Conservation (phyloP, 2,888 invertebrate genomes). For the Heliconius aoede region DNA sequence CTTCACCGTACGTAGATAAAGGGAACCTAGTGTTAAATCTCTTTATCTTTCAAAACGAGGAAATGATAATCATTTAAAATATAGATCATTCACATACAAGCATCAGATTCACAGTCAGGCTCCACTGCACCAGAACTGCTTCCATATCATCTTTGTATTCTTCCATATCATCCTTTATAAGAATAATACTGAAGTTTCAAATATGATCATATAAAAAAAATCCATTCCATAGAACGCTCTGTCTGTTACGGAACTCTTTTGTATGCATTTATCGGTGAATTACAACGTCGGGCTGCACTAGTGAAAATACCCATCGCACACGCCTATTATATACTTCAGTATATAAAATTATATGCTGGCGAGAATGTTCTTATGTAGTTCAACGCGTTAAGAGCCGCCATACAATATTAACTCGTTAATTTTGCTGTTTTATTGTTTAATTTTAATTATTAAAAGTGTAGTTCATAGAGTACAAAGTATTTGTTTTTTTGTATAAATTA, state of each 20-base stretch:
- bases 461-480: neutral
- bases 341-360: constrained; percentile 44
- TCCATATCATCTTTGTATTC: no score
- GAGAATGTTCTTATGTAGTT: constrained; percentile 32
- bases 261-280: constrained; percentile 82
- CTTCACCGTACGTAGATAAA: no score
- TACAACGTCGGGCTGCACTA: constrained; percentile 76
- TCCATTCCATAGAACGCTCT: constrained; percentile 55
- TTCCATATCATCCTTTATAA: no score
- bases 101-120: no score
- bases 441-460: neutral
- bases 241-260: constrained; percentile 74
- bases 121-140: no score
- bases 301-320: constrained; percentile 60
- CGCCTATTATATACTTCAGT: constrained; percentile 48
- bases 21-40: no score
- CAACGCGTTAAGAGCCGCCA: neutral
- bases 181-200: no score
- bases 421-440: neutral
- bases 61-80: no score
- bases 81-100: no score
- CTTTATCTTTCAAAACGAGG: no score
- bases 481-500: neutral
- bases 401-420: neutral
- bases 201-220: neutral